Evolutionary conservation across 1,140 invertebrate genomes (phyloP), one percentile per base, ranked within the genome.

Genomic region (Ditylenchus dipsaci): DNA sequence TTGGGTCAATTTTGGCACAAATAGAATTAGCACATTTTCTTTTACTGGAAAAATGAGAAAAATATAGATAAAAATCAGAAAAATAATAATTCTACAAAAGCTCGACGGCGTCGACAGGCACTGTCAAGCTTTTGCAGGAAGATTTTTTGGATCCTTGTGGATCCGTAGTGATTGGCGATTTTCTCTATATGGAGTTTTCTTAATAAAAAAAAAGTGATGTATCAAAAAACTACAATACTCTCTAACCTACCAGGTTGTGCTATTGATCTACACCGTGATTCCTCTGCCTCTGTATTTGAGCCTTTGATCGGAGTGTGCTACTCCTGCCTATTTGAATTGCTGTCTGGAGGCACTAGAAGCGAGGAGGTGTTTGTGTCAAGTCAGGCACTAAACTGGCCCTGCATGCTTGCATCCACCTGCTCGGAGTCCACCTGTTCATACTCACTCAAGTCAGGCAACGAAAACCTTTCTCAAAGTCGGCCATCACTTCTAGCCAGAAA

Each of bases 381-480:
- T 84, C 88, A 57, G 83, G 83, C 45, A 88, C 91, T n/a, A 87
- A 91, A 77, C 85, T 90, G 63, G 84, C 93, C 49, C 88, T 92
- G 66, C 93, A 96, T 78, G 76, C 91, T 19, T 92, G 91, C 82
- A 89, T 94, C 30, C 93, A 97, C 83, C 84, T 95, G 49, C 91
- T 96, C 67, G 92, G 92, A 30, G 85, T 94, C 60, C 93, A 95
- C 85, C 91, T 95, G 77, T 88, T 92, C 73, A 88, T 95, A 72
- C 93, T 95, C 90, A 92, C 90, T 30, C 86, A 85, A 77, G 91
- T 92, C 1, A 87, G 92, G 69, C 91, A 92, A 88, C 87, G 92
- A 93, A 92, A 64, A 95, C 92, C 7, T 96, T 96, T 85, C 92
- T 95, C 89, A 95, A 95, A 86, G 91, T 96, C 57, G 92, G 92